Evolutionary conservation across 92 coral and sea anemone species (phyloP), one percentile per base, ranked within the genome.

Genomic region (Palythoa heliodiscus): DNA sequence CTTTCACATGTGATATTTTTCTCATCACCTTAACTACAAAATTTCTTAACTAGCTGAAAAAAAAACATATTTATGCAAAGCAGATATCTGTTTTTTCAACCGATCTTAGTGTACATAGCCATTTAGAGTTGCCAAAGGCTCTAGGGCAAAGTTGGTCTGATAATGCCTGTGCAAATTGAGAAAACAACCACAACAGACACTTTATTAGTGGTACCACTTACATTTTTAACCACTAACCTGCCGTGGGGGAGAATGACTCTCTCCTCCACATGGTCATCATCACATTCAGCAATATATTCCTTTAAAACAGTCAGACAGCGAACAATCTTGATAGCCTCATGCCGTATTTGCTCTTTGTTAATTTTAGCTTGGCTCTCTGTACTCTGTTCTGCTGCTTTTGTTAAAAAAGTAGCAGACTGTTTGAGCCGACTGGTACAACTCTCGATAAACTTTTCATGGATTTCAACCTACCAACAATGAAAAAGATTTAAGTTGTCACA

Each of bases 221-320:
- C 0, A 29, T 29, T 29, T 53, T 67, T 35, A 37, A 73, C 16
- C 58, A 72, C 90, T 22, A 69, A 95, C 98, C 98, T 94, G 73
- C 98, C 99, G 83, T 96, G 99, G 3, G 99, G 99, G 16, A 96
- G 90, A 58, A 95, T 91, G 70, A 94, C 93, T 57, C 99, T 85
- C 84, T 96, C 99, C 63, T 96, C 99, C n/a, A 93, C 90, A 66
- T 96, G 96, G 53, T 94, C 99, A 82, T 96, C 99, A 72, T 96
- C 99, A 78, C 99, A 96, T 76, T 96, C 99, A 17, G 94, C 96
- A 20, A 96, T 92, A 75, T 94, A 96, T 86, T 96, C 99, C 86
- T 91, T 95, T 68, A 96, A 90, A 2, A 96, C 99, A 17, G 98
- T 96, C 37, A 96, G 87, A 79, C 99, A 96, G 39, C 98, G 91